A percentile compares a stretch with the other conserved stretches of the same genome.
phyloP scores from a whole-genome alignment of 2,888 invertebrate species.

The Parnassius apollo region DNA sequence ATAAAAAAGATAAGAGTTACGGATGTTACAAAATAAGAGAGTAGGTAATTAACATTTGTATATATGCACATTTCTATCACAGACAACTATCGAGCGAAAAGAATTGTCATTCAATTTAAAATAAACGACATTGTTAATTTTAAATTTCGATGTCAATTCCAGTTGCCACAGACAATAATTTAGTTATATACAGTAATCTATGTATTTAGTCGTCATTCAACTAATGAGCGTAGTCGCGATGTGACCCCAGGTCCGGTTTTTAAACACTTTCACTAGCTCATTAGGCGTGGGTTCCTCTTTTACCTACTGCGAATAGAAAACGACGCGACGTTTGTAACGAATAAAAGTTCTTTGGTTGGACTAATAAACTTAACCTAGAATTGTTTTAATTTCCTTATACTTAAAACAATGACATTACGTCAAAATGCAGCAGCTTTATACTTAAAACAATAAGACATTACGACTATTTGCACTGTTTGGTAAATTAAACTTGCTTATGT shows the following conservation, averaged over 20 bases:
- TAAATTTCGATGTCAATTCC: no score
- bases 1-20: no score
- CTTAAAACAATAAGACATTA: constrained; percentile 7
- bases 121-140: no score
- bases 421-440: constrained; percentile 14
- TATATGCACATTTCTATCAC: no score
- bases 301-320: constrained; percentile 24
- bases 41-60: no score
- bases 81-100: no score
- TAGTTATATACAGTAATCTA: not conserved
- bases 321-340: constrained; percentile 15
- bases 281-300: constrained; percentile 2
- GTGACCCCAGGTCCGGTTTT: constrained; percentile 12
- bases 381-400: constrained; percentile 4
- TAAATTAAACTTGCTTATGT: constrained; percentile 9
- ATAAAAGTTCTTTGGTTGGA: constrained; percentile 49
- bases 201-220: constrained; percentile 28
- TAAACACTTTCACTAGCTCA: constrained; percentile 20
- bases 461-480: constrained; percentile 6
- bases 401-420: constrained; percentile 6
- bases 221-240: constrained; percentile 36
- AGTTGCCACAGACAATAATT: constrained; percentile 11
- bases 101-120: no score
- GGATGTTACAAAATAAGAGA: no score
- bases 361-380: constrained; percentile 22